Evolutionary conservation across 2,888 invertebrate genomes (phyloP), one percentile per base, ranked within the genome.

Genomic region (Neuroscelio doddi): DNA sequence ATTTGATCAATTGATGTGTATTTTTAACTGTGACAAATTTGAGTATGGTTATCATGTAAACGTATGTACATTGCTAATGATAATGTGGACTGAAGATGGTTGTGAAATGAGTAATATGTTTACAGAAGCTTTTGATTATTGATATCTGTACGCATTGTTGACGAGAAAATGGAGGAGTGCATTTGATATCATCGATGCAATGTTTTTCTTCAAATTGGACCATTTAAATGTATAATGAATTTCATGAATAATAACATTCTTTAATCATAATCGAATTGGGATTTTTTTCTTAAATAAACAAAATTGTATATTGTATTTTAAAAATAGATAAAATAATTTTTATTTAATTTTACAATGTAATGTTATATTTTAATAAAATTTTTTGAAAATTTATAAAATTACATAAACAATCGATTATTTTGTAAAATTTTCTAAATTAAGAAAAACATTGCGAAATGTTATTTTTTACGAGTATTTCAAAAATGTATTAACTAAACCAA

Each of bases 211-310:
- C 3, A 1, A 34, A 34, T 34, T 34, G 34, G 34, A n/a, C 34
- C 34, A 30, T 34, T 34, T 12, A 12, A 34, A 12, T 34, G 34
- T 34, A 12, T 34, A 34, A 34, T 34, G 34, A 34, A 34, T 34
- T 34, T 34, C 34, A 34, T 34, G 10, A 34, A 34, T 34, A 34
- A 34, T 3, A 34, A 34, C 34, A 34, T 2, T 14, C 34, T 34
- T 34, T 34, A 34, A 34, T 34, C 34, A 34, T 14, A 12, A 12
- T 5, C 10, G 1, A 30, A 30, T 5, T 30, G 2, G 10, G 9
- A 30, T 3, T 30, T 30, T 10, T 30, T 5, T 30, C 9, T 30
- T 30, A 30, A n/a, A n/a, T n/a, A n/a, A n/a, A n/a, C n/a, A n/a
- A n/a, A n/a, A n/a, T n/a, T n/a, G n/a, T n/a, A n/a, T n/a, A n/a